Conservation (phyloP, 2,797 vertebrate species). For the Adelosebastes latens region DNA sequence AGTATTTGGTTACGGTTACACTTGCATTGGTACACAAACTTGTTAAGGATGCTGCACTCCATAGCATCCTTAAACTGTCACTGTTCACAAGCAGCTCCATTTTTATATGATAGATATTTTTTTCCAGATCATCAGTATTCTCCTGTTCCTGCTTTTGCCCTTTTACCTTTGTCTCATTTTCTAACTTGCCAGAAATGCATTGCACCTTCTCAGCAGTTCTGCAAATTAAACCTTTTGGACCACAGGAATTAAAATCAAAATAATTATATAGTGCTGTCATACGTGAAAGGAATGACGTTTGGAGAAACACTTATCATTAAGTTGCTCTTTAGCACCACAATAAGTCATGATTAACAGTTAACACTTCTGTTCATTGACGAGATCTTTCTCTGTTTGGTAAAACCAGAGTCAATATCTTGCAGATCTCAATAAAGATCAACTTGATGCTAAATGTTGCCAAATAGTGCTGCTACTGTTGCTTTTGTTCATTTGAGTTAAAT, state of each 20-base stretch:
- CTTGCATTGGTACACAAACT: background rate
- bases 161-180: slow-evolving; percentile 8
- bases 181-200: slow-evolving; percentile 7
- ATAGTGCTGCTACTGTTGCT: slow-evolving; percentile 40
- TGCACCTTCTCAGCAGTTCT: slow-evolving; percentile 25
- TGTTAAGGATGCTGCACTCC: background rate
- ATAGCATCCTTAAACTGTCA: background rate
- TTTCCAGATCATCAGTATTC: slow-evolving; percentile 65
- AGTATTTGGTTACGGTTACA: background rate
- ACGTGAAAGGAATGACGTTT: slow-evolving; percentile 17
- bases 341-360: background rate
- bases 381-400: background rate
- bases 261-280: slow-evolving; percentile 11
- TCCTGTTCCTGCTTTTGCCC: slow-evolving; percentile 67
- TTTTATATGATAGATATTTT: background rate
- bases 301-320: slow-evolving; percentile 55
- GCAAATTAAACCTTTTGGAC: slow-evolving; percentile 6
- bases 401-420: background rate
- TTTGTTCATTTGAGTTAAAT: slow-evolving; percentile 56
- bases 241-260: background rate
- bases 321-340: slow-evolving; percentile 51
- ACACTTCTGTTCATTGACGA: background rate
- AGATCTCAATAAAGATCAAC: slow-evolving; percentile 44
- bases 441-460: slow-evolving; percentile 63
- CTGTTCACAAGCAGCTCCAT: slow-evolving; percentile 2